Evolutionary conservation across 1,140 invertebrate genomes (phyloP).

Genomic region (Drosophila pseudoananassae): DNA sequence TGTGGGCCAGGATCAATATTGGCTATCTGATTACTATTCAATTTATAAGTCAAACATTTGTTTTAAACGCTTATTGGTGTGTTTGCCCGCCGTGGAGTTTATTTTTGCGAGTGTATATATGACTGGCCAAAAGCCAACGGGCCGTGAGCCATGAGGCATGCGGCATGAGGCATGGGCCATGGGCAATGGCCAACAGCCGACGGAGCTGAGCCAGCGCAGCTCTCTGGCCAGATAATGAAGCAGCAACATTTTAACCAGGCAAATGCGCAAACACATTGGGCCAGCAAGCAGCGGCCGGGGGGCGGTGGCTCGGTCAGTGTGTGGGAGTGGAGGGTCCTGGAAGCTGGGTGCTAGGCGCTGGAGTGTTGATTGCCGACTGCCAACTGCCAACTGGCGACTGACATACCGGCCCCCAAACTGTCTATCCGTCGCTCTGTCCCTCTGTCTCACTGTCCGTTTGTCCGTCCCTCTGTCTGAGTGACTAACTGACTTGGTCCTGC

Average conservation of each 20-base stretch:
- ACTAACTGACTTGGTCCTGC: constrained; percentile 61
- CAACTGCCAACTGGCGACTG: constrained; percentile 42
- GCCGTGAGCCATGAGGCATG: not conserved
- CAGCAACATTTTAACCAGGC: constrained; percentile 80
- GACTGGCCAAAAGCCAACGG: constrained; percentile 37
- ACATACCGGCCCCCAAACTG: constrained; percentile 10
- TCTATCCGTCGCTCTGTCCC: constrained; percentile 10
- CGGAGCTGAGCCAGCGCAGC: constrained; percentile 47
- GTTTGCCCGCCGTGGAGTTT: not conserved
- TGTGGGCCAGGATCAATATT: not conserved
- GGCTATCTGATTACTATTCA: not conserved
- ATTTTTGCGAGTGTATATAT: constrained; percentile 16
- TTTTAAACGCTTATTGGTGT: constrained; percentile 15
- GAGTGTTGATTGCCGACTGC: constrained; percentile 67
- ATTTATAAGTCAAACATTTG: not conserved
- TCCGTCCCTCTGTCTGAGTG: constrained; percentile 24
- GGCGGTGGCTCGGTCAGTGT: not conserved
- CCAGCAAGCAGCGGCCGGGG: not conserved
- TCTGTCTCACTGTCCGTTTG: not conserved
- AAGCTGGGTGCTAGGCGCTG: not conserved
- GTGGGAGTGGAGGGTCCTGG: not conserved
- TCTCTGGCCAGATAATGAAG: constrained; percentile 74
- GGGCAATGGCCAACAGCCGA: constrained; percentile 17
- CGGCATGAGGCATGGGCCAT: not conserved
- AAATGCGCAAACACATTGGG: constrained; percentile 65